Evolutionary conservation across 2,888 invertebrate species (phyloP).

Genomic region (Tetanocera ferruginea): DNA sequence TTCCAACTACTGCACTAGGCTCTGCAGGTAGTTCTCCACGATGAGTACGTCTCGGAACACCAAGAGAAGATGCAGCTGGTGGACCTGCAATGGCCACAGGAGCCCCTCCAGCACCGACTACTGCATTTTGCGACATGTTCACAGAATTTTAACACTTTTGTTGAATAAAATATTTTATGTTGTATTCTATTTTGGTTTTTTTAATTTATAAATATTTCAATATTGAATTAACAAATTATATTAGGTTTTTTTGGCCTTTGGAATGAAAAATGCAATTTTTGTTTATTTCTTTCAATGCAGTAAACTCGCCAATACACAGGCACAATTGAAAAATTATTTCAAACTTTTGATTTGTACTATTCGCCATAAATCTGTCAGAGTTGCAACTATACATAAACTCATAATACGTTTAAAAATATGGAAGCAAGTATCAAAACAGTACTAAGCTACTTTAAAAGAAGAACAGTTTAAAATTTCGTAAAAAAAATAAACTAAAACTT

Average conservation of each 20-base stretch:
- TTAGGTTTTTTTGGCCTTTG: not conserved
- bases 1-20: constrained; percentile 51
- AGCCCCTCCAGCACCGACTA: constrained; percentile 48
- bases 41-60: constrained; percentile 50
- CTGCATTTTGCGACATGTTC: constrained; percentile 54
- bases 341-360: too few species aligned
- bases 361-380: too few species aligned
- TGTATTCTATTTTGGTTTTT: not conserved
- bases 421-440: too few species aligned
- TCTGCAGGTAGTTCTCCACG: constrained; percentile 52
- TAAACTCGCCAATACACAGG: not conserved
- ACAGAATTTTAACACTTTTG: not conserved
- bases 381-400: too few species aligned
- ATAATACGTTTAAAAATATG: too few species aligned
- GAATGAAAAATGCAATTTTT: not conserved
- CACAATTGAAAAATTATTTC: not conserved
- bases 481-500: too few species aligned
- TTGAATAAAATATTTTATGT: not conserved
- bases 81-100: constrained; percentile 4
- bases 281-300: constrained; percentile 22
- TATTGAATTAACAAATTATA: not conserved
- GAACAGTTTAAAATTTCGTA: too few species aligned
- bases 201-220: not conserved
- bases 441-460: too few species aligned
- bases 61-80: constrained; percentile 52